Conservation (phyloP, 2,113 vertebrate genomes). For the Hippoglossus stenolepis region DNA sequence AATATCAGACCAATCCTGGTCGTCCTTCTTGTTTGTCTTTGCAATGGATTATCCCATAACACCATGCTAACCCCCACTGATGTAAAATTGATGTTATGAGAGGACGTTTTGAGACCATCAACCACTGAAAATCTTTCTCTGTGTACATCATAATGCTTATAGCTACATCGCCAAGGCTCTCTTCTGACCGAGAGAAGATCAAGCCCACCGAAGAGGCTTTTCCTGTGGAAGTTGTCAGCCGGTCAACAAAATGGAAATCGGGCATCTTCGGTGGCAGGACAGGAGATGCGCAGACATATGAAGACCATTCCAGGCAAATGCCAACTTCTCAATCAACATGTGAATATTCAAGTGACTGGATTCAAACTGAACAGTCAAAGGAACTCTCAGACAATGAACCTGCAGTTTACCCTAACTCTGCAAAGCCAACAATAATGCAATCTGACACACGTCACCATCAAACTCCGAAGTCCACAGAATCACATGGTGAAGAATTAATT, state of each 20-base stretch:
- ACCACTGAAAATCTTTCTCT: constrained; percentile 85
- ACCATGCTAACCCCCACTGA: constrained; percentile 80
- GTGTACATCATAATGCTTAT: constrained; percentile 84
- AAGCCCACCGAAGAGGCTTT: constrained; percentile 66
- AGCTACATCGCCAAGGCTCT: constrained; percentile 78
- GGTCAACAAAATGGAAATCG: constrained; percentile 54
- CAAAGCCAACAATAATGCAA: constrained; percentile 40
- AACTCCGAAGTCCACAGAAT: constrained; percentile 38
- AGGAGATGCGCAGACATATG: constrained; percentile 38
- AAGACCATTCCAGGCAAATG: constrained; percentile 56
- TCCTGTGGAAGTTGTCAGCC: constrained; percentile 15
- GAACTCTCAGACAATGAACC: constrained; percentile 32
- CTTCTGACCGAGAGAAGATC: constrained; percentile 70
- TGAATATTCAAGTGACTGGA: constrained; percentile 23
- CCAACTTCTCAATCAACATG: constrained; percentile 49
- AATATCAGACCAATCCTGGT: constrained; percentile 82
- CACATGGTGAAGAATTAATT: constrained; percentile 58
- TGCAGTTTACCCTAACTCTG: constrained; percentile 18
- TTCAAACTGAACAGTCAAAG: constrained; percentile 24
- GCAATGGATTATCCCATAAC: constrained; percentile 81
- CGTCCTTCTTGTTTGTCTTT: constrained; percentile 84
- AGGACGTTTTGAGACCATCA: constrained; percentile 78
- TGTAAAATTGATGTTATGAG: constrained; percentile 75
- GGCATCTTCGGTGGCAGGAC: constrained; percentile 38
- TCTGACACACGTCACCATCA: constrained; percentile 29